Percentiles rank a stretch among this genome's conserved stretches.
phyloP scores from a whole-genome alignment of 2,797 vertebrate species.

The Myripristis jacobus region DNA sequence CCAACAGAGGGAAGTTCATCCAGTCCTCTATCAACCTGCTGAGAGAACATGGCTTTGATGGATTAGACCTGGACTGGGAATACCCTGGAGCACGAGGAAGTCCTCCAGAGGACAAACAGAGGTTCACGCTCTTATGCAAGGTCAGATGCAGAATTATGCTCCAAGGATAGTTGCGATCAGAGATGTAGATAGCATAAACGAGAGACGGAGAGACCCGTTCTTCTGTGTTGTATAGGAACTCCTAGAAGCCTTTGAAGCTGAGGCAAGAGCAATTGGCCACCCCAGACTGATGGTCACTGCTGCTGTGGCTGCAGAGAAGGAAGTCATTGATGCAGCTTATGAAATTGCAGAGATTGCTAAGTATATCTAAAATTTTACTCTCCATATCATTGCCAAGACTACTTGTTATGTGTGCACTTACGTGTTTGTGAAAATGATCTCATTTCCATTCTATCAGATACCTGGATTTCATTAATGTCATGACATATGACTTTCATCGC shows the following conservation, averaged over 20 bases:
- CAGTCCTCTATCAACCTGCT: conserved; percentile 82
- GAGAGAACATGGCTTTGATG: conserved; percentile 84
- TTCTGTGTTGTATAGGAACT: conserved; percentile 76
- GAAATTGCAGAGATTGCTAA: conserved; percentile 80
- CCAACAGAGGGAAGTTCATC: conserved; percentile 82
- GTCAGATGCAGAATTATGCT: conserved; percentile 52
- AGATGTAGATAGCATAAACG: not conserved
- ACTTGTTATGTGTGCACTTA: too few relatives aligned
- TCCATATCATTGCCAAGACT: not conserved
- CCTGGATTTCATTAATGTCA: conserved; percentile 85
- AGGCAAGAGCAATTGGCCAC: conserved; percentile 52
- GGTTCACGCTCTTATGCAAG: conserved; percentile 84
- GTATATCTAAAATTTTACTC: conserved; percentile 58
- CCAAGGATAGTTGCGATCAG: not conserved
- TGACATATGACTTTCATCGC: conserved; percentile 87
- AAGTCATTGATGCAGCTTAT: conserved; percentile 76
- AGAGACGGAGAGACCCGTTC: not conserved
- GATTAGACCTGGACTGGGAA: conserved; percentile 89
- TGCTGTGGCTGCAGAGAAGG: conserved; percentile 76
- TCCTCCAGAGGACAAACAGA: conserved; percentile 80
- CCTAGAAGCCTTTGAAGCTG: conserved; percentile 69
- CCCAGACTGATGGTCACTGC: conserved; percentile 80
- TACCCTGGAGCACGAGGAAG: conserved; percentile 87
- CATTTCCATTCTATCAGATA: conserved; percentile 70
- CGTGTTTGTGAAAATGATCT: conserved; percentile 4